These are phyloP conservation scores for Smittia sp. DNA, from an alignment of 2,888 invertebrate genomes.

Conservation along the genomic window DNA sequence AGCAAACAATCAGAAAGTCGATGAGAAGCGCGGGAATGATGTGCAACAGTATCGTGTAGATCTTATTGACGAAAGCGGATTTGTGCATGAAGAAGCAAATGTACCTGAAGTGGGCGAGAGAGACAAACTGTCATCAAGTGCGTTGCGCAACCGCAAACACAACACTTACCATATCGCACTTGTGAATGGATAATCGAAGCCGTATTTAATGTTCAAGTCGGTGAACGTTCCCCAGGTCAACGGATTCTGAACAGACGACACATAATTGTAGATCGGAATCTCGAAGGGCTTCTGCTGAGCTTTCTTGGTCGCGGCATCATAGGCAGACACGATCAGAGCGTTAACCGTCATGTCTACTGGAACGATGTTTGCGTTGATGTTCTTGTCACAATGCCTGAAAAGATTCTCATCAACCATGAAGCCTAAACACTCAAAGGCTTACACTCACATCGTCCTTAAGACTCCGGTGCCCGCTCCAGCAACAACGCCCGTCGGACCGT, in stretches of 20 bases:
- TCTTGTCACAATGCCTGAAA: slow-evolving; percentile 49
- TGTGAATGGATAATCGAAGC: slow-evolving; percentile 56
- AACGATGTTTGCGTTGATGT: slow-evolving; percentile 67
- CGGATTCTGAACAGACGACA: slow-evolving; percentile 73
- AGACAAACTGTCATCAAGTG: not conserved
- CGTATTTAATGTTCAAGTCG: slow-evolving; percentile 55
- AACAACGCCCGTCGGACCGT: slow-evolving; percentile 57
- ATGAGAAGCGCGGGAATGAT: slow-evolving; percentile 67
- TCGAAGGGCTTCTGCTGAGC: slow-evolving; percentile 48
- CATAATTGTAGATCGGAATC: slow-evolving; percentile 74
- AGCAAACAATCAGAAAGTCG: slow-evolving; percentile 61
- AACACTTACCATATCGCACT: slow-evolving; percentile 58
- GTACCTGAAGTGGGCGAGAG: slow-evolving; percentile 51
- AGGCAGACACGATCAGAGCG: slow-evolving; percentile 65
- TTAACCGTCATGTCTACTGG: slow-evolving; percentile 72
- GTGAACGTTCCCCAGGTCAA: slow-evolving; percentile 72
- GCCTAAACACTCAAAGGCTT: too few relatives aligned
- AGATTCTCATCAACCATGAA: not conserved
- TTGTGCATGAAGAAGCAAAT: slow-evolving; percentile 60
- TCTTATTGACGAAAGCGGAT: slow-evolving; percentile 55
- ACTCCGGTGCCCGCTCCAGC: slow-evolving; percentile 65
- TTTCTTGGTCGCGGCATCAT: slow-evolving; percentile 53
- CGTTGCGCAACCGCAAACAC: not conserved
- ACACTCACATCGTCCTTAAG: slow-evolving; percentile 59
- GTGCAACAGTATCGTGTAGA: slow-evolving; percentile 66